Evolutionary conservation across 92 coral and sea anemone species (phyloP).

Genomic region (Metridium senile): DNA sequence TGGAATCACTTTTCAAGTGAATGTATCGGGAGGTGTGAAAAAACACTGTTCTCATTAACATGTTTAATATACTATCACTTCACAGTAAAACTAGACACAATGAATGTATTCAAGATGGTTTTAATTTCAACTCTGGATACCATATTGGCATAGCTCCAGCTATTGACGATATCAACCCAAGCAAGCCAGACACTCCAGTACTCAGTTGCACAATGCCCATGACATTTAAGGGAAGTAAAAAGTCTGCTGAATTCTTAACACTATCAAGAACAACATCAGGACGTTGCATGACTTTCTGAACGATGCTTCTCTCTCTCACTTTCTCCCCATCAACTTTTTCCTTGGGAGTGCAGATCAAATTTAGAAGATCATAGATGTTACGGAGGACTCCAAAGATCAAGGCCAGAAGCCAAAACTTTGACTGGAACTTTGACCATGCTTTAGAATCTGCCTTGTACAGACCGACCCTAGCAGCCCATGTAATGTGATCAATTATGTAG

Average conservation of each 20-base stretch:
- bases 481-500: conserved; percentile 87
- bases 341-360: conserved; percentile 48
- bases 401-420: conserved; percentile 88
- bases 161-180: conserved; percentile 87
- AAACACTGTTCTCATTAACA: no score
- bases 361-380: conserved; percentile 82
- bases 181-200: conserved; percentile 83
- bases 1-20: no score
- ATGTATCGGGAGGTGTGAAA: no score
- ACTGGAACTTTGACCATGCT: conserved; percentile 94
- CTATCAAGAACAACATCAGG: conserved; percentile 93
- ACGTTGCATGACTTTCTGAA: conserved; percentile 63
- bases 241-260: conserved; percentile 93
- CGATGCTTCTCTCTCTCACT: conserved; percentile 31
- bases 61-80: no score
- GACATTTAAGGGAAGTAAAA: conserved; percentile 88
- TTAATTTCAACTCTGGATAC: conserved; percentile 80
- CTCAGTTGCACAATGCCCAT: conserved; percentile 87
- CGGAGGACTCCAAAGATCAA: conserved; percentile 82
- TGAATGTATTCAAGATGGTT: conserved; percentile 58
- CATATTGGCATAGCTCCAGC: conserved; percentile 88
- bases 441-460: conserved; percentile 91
- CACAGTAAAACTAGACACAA: no score
- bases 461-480: conserved; percentile 96
- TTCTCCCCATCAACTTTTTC: conserved; percentile 77